A percentile compares a stretch with the other conserved stretches of the same genome.
These are phyloP conservation scores for Gasterosteus aculeatus DNA, from an alignment of 2,113 vertebrate species.

Conservation along the genomic window DNA sequence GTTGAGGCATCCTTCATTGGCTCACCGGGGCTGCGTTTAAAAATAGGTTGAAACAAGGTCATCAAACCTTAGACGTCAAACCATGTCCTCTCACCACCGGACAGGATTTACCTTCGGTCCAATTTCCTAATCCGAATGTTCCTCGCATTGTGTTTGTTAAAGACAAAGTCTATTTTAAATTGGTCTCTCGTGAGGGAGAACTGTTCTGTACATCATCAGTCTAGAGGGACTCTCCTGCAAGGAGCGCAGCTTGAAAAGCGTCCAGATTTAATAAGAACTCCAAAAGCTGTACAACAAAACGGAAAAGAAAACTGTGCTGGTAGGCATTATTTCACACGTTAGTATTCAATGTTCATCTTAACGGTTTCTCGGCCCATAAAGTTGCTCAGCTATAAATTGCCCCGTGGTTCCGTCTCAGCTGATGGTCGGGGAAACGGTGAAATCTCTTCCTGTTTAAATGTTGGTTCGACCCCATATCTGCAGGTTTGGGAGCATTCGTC, in stretches of 20 bases:
- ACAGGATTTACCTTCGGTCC: neutral
- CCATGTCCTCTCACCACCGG: neutral
- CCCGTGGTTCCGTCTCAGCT: conserved; percentile 3
- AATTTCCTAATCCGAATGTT: neutral
- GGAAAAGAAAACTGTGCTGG: neutral
- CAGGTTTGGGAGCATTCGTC: conserved; percentile 38
- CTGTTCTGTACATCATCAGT: conserved; percentile 4
- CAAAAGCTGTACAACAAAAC: neutral
- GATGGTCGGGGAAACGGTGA: neutral
- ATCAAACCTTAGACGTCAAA: neutral
- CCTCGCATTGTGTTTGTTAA: neutral
- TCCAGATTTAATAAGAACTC: neutral
- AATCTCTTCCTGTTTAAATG: neutral
- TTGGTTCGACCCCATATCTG: conserved; percentile 13
- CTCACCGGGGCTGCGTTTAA: conserved; percentile 1
- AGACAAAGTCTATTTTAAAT: conserved; percentile 33
- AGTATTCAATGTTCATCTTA: conserved; percentile 30
- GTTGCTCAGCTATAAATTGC: conserved; percentile 2
- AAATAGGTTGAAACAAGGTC: neutral
- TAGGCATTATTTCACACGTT: conserved; percentile 21
- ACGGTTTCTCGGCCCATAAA: conserved; percentile 30
- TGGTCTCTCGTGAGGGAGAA: conserved; percentile 29
- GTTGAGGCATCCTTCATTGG: conserved; percentile 23
- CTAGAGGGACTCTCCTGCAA: neutral
- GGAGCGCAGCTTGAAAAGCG: conserved; percentile 5